Evolutionary conservation across 2,797 vertebrate species (phyloP).

Genomic region (Protosalanx chinensis): DNA sequence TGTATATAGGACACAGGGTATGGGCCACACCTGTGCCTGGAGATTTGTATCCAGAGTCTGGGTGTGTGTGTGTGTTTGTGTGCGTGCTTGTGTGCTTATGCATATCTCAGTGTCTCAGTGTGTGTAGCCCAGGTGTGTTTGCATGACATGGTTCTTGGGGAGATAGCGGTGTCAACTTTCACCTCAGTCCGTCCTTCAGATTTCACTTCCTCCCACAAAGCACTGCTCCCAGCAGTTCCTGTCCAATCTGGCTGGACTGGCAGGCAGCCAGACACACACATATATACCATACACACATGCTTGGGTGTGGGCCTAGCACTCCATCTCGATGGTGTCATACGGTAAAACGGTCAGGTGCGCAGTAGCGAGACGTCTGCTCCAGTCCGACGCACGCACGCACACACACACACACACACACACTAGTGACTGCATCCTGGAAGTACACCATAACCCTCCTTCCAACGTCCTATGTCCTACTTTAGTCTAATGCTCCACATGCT

Average conservation of each 20-base stretch:
- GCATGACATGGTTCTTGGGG: background rate
- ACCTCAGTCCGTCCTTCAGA: constrained; percentile 6
- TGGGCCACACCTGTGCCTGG: background rate
- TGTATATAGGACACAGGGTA: background rate
- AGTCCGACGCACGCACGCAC: background rate
- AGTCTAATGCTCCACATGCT: background rate
- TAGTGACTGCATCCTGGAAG: background rate
- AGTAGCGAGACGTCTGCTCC: constrained; percentile 4
- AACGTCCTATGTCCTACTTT: background rate
- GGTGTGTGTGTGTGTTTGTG: constrained; percentile 3
- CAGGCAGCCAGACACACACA: background rate
- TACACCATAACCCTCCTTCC: background rate
- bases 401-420: too few species aligned
- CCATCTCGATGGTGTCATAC: constrained; percentile 2
- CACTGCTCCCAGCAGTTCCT: constrained; percentile 16
- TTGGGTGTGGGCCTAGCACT: background rate
- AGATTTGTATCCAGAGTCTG: background rate
- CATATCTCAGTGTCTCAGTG: background rate
- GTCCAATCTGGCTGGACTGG: constrained; percentile 7
- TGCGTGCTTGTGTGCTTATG: background rate
- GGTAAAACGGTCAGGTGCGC: constrained; percentile 3
- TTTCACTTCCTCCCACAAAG: constrained; percentile 17
- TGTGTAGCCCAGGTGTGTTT: constrained; percentile 1
- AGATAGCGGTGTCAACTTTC: constrained; percentile 8
- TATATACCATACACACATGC: background rate